Base-by-base conservation (phyloP, 2,888 invertebrate species). In the Cerceris rybyensis region DNA sequence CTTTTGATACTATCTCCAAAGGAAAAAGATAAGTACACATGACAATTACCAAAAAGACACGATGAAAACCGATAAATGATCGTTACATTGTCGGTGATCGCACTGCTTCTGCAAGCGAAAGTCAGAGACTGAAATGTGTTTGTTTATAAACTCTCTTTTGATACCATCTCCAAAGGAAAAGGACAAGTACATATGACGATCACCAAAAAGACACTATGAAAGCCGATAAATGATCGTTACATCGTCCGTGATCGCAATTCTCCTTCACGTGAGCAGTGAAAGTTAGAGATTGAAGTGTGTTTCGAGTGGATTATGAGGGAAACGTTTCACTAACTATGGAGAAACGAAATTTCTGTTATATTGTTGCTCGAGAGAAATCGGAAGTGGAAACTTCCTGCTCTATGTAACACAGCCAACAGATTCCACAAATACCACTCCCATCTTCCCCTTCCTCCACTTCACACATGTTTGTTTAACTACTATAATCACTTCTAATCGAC, bases 271-370 rank as follows among this genome's bases (percentile, higher is more conserved):
- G 65, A 75, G 71, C 70, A 84, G 86, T 86, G 86, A 86, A 86
- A 86, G 87, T 86, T 60, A 28, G 39, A 55, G 58, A 70, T 75
- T 77, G 75, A 81, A 85, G 76, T 60, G 68, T 59, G 79, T 75
- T 78, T 70, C 63, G 55, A 14, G 57, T 55, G 43, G 13, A 28
- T n/a, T n/a, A 54, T 43, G 66, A 68, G 72, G 70, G 54, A 65
- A 73, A 55, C 69, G 66, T 78, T 81, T 78, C 70, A 65, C 77
- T 46, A 13, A 5, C 9, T 11, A 46, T 70, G 59, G 50, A 72
- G 72, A 68, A 70, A 70, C 52, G 6, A 17, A 58, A 42, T 17
- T n/a, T n/a, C n/a, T n/a, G n/a, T n/a, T 39, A 57, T 46, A 14
- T 46, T 59, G 17, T 60, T 54, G 64, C 54, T 39, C 9, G 46